Conservation (phyloP, 1,140 invertebrate species). For the Aphidius ervi region DNA sequence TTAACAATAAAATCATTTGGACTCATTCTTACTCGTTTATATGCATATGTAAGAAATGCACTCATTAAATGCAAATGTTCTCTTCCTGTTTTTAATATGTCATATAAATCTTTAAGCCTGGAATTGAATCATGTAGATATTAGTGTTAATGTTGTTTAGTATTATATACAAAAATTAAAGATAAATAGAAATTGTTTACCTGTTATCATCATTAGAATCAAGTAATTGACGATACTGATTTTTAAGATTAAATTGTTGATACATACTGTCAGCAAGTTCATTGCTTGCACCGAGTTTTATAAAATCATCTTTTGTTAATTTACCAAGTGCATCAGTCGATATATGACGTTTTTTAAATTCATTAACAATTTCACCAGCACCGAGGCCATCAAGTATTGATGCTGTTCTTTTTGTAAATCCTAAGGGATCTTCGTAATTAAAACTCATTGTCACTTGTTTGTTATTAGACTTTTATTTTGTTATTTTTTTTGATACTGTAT, state of each 20-base stretch:
- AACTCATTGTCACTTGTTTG: too few species aligned
- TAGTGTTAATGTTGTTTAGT: neutral
- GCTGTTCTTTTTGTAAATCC: conserved; percentile 35
- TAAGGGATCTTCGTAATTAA: conserved; percentile 27
- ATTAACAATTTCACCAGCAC: conserved; percentile 18
- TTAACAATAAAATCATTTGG: conserved; percentile 28
- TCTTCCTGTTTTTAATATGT: conserved; percentile 26
- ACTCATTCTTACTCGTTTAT: conserved; percentile 22
- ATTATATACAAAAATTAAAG: too few species aligned
- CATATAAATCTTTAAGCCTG: conserved; percentile 27
- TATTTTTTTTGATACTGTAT: too few species aligned
- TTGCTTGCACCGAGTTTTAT: conserved; percentile 28
- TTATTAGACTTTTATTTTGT: too few species aligned
- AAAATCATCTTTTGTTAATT: conserved; percentile 33
- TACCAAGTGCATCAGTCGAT: conserved; percentile 26
- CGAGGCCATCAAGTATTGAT: conserved; percentile 23
- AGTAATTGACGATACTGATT: too few species aligned
- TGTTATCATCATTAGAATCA: too few species aligned
- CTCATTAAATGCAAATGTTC: conserved; percentile 28
- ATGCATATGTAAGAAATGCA: conserved; percentile 26
- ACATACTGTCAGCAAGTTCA: conserved; percentile 19
- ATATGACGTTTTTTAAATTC: conserved; percentile 30
- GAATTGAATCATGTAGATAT: conserved; percentile 21
- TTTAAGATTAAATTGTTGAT: conserved; percentile 20
- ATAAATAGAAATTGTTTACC: conserved; percentile 13